These are phyloP conservation scores for Furnarius figulus DNA, from an alignment of 2,113 vertebrate species.

Conservation along the genomic window DNA sequence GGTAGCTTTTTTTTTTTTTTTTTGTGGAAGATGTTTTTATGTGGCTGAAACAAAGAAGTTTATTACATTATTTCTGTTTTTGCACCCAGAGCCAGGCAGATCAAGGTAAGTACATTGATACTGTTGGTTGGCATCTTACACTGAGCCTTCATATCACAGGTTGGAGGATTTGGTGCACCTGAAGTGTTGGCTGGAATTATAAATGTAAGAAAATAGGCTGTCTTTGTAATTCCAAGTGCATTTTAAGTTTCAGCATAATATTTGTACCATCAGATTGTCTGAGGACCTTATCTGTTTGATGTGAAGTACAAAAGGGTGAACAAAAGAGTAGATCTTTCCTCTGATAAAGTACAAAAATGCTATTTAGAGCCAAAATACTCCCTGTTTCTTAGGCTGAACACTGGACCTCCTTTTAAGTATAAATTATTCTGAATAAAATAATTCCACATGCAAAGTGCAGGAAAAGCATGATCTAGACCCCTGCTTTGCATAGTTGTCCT, in stretches of 20 bases:
- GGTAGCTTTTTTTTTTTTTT: background rate
- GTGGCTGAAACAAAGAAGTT: background rate
- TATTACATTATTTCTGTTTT: background rate
- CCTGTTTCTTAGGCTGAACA: background rate
- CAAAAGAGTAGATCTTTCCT: background rate
- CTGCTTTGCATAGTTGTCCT: background rate
- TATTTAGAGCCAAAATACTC: background rate
- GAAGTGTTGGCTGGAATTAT: background rate
- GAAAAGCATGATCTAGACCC: background rate
- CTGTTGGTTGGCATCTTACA: background rate
- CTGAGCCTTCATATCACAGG: background rate
- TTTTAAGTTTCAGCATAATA: background rate
- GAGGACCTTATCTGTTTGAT: background rate
- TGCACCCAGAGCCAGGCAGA: background rate
- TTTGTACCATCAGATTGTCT: background rate
- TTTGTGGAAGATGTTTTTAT: background rate
- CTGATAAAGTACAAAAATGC: background rate
- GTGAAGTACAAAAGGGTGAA: background rate
- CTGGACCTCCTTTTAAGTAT: background rate
- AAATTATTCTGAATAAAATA: background rate
- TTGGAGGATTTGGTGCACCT: background rate
- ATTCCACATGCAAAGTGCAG: background rate
- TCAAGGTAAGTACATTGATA: background rate
- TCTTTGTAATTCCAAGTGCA: background rate
- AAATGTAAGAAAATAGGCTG: background rate